Percentiles rank a stretch among this genome's conserved stretches.
Conservation (phyloP, 1,140 invertebrate species). For the Halictus rubicundus region DNA sequence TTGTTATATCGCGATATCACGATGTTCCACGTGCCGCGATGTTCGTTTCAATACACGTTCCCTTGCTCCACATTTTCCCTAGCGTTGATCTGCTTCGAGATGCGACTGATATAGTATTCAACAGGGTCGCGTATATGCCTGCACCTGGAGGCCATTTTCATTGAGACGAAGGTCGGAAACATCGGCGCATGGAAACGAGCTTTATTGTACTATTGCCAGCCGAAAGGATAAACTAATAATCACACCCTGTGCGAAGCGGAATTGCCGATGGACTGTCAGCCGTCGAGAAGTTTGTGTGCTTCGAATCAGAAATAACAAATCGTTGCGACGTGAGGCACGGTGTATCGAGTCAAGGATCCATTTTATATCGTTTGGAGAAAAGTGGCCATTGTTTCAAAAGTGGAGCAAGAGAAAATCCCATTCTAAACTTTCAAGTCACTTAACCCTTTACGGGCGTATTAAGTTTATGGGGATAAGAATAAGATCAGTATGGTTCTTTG, state of each 20-base stretch:
- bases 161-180: conserved; percentile 11
- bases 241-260: background rate
- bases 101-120: background rate
- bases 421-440: too few relatives aligned
- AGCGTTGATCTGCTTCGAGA: conserved; percentile 1
- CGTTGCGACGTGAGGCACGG: background rate
- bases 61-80: conserved; percentile 28
- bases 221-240: conserved; percentile 26
- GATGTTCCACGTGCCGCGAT: background rate
- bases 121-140: background rate
- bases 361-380: too few relatives aligned
- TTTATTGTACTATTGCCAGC: background rate
- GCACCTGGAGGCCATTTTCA: conserved; percentile 2
- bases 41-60: conserved; percentile 17
- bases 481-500: too few relatives aligned
- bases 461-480: too few relatives aligned
- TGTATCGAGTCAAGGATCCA: too few relatives aligned
- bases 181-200: background rate
- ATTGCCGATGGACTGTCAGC: background rate
- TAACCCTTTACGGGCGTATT: too few relatives aligned
- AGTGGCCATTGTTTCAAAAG: too few relatives aligned
- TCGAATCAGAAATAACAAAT: conserved; percentile 4
- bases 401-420: too few relatives aligned
- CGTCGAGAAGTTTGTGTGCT: background rate
- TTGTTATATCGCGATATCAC: background rate